phyloP scores from a whole-genome alignment of 2,888 invertebrate genomes.

The Apodemia duryi region DNA sequence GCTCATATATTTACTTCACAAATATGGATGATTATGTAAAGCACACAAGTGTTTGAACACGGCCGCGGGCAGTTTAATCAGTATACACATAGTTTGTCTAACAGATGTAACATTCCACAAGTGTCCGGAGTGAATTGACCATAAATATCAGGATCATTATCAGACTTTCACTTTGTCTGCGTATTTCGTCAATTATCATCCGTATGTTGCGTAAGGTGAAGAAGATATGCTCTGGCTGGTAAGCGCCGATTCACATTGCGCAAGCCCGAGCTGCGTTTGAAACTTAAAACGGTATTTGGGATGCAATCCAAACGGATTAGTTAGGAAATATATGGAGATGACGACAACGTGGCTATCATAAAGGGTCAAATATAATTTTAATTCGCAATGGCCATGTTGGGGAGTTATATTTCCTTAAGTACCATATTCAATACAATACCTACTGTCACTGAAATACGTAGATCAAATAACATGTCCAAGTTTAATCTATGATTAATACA shows the following conservation, averaged over 20 bases:
- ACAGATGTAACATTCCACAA: background rate
- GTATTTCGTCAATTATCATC: slow-evolving; percentile 15
- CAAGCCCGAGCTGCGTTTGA: background rate
- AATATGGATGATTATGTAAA: background rate
- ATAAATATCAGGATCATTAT: slow-evolving; percentile 11
- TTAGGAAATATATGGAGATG: background rate
- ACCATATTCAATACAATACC: too few species aligned
- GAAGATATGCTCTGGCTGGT: slow-evolving; percentile 14
- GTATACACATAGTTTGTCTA: background rate
- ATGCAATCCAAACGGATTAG: slow-evolving; percentile 1
- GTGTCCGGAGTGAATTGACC: background rate
- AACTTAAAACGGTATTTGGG: slow-evolving; percentile 3
- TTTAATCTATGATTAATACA: too few species aligned
- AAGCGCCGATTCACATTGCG: background rate
- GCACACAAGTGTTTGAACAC: background rate
- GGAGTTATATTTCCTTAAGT: background rate
- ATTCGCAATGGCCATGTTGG: too few species aligned
- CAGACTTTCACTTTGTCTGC: slow-evolving; percentile 9
- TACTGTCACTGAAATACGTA: too few species aligned
- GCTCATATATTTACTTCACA: background rate
- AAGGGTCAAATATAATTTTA: background rate
- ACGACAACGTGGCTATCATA: background rate
- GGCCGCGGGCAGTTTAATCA: background rate
- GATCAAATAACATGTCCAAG: too few species aligned
- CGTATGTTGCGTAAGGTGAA: slow-evolving; percentile 10